Evolutionary conservation across 37 sponge, comb jelly and placozoan species (phyloP), one percentile per base, ranked within the genome.

Genomic region (Haliclona indistincta): DNA sequence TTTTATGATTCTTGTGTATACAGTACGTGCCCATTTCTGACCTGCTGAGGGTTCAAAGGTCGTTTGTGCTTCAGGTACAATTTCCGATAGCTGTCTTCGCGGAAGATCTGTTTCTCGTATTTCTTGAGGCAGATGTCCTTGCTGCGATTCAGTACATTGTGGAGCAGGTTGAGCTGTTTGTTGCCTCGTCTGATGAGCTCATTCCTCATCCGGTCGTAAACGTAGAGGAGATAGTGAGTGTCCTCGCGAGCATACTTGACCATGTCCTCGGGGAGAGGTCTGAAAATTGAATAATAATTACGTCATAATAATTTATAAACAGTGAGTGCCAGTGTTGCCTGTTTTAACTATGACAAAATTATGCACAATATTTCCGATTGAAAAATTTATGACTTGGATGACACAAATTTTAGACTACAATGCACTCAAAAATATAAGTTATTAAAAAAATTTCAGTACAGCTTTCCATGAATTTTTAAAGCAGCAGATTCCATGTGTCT

Each of bases 221-320:
- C 77, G 77, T 91, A 97, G 55, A 97, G 83, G 23, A 97, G 83
- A 66, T 94, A 94, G 83, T 97, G 98, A 15, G 98, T 97, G 88
- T 97, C 98, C 39, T 94, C 98, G 5, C 98, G 68, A 11, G 98
- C 98, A 79, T 97, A 97, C 43, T 88, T 81, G 38, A 88, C 54
- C 93, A 97, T 81, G 49, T 88, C 90, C 17, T 78, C 58, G 2
- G 95, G 95, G 34, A 97, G 91, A 20, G 97, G 97, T 54, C 93
- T 90, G 64, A 6, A 23, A 19, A 47, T 28, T 40, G 2, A 69
- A 56, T n/a, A n/a, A n/a, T n/a, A n/a, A n/a, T n/a, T n/a, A n/a
- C n/a, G n/a, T n/a, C n/a, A 33, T 36, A 26, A 44, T 28, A 43
- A 2, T 58, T 45, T 15, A 47, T 47, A 17, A 17, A 58, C 28